These are phyloP conservation scores for Oopsacas minuta DNA, from an alignment of 37 sponge, comb jelly and placozoan species.

Conservation along the genomic window DNA sequence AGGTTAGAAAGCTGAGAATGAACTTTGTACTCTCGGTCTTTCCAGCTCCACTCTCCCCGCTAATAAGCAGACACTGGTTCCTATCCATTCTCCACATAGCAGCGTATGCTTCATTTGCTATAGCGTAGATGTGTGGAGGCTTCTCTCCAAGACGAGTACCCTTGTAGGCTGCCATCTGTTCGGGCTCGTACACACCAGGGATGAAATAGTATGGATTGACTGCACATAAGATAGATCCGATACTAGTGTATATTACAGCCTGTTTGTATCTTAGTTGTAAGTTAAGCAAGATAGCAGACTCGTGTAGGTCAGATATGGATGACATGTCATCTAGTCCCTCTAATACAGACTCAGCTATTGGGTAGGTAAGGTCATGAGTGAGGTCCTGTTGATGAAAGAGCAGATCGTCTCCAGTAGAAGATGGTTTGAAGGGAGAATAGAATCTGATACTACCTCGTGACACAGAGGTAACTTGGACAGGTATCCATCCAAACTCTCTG, in stretches of 20 bases:
- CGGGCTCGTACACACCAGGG: slow-evolving; percentile 49
- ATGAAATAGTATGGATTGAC: slow-evolving; percentile 89
- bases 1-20: slow-evolving; percentile 79
- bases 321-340: slow-evolving; percentile 89
- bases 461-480: neutral
- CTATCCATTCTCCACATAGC: slow-evolving; percentile 85
- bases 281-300: slow-evolving; percentile 88
- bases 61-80: slow-evolving; percentile 95
- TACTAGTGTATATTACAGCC: slow-evolving; percentile 84
- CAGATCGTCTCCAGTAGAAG: neutral
- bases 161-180: slow-evolving; percentile 61
- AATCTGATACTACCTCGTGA: neutral
- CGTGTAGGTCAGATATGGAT: slow-evolving; percentile 76
- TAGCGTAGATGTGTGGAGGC: slow-evolving; percentile 91
- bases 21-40: slow-evolving; percentile 96
- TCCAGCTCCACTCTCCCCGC: slow-evolving; percentile 98
- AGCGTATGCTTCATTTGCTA: slow-evolving; percentile 86
- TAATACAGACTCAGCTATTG: slow-evolving; percentile 70
- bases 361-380: slow-evolving; percentile 42
- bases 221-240: slow-evolving; percentile 86
- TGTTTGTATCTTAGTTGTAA: slow-evolving; percentile 60
- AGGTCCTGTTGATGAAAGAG: slow-evolving; percentile 24
- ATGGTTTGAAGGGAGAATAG: neutral
- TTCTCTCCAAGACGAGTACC: slow-evolving; percentile 74
- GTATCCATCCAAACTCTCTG: neutral